Conservation (phyloP, 2,888 invertebrate genomes). For the Meloe dianella region DNA sequence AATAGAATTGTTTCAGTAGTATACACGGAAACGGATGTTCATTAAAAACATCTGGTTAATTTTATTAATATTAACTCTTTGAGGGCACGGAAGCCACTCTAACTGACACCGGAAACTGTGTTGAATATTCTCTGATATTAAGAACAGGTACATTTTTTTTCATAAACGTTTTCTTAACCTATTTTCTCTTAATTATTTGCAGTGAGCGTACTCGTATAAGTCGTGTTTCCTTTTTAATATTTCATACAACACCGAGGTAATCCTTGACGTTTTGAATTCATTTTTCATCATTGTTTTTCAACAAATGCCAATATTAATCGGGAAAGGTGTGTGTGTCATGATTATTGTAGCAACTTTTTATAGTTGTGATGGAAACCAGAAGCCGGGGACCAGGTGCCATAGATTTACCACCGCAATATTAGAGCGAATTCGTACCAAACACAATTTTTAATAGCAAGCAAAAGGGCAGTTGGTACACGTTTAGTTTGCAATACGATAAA, state of each 20-base stretch:
- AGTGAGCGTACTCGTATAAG: background rate
- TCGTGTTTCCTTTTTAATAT: background rate
- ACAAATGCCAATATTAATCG: background rate
- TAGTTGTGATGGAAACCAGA: conserved; percentile 32
- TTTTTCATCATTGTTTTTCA: background rate
- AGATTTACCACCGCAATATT: conserved; percentile 16
- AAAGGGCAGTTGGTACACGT: conserved; percentile 39
- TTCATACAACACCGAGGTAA: background rate
- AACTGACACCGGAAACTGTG: conserved; percentile 20
- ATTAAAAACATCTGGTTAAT: conserved; percentile 39
- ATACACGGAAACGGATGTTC: conserved; percentile 40
- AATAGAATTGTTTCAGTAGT: background rate
- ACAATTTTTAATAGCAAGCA: conserved; percentile 32
- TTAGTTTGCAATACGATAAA: conserved; percentile 26
- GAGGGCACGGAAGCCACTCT: conserved; percentile 32
- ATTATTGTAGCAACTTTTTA: conserved; percentile 31
- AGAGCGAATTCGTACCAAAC: conserved; percentile 31
- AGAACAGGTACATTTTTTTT: background rate
- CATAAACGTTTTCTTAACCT: background rate
- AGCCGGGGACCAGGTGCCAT: conserved; percentile 29
- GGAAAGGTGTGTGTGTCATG: conserved; percentile 30
- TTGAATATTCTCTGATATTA: background rate
- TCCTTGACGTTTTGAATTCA: background rate
- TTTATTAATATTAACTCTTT: conserved; percentile 42
- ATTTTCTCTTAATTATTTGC: background rate